These are phyloP conservation scores for Drosophila orena DNA, from an alignment of 1,140 invertebrate genomes.

Conservation along the genomic window DNA sequence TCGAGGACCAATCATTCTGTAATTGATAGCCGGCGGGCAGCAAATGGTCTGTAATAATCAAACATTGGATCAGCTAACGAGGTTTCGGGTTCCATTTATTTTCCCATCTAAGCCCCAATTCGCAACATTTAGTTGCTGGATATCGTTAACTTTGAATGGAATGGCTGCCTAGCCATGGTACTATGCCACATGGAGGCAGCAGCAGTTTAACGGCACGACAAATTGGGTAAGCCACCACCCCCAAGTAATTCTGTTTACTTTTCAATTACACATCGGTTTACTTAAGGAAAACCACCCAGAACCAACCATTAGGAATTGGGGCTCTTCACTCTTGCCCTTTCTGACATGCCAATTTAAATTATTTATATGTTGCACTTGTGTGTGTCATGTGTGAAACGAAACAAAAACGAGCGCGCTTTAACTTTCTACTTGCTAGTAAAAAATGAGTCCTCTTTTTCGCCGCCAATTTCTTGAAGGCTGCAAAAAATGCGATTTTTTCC, in stretches of 20 bases:
- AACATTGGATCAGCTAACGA: conserved; percentile 5
- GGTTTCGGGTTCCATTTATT: conserved; percentile 6
- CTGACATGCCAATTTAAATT: too few relatives aligned
- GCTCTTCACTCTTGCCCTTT: too few relatives aligned
- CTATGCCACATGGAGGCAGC: conserved; percentile 1
- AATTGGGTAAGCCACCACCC: conserved; percentile 1
- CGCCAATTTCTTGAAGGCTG: neutral
- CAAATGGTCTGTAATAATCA: conserved; percentile 9
- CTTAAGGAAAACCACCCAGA: neutral
- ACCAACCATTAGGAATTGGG: neutral
- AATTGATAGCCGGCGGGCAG: conserved; percentile 7
- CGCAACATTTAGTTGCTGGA: conserved; percentile 3
- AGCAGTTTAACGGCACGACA: conserved; percentile 3
- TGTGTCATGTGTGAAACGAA: too few relatives aligned
- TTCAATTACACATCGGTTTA: neutral
- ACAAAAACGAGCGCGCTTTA: too few relatives aligned
- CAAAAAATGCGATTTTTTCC: conserved; percentile 7
- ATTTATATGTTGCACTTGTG: too few relatives aligned
- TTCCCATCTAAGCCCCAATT: conserved; percentile 5
- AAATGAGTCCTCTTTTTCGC: neutral
- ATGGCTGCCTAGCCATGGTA: neutral
- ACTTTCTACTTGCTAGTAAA: neutral
- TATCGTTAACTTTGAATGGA: neutral
- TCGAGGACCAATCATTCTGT: conserved; percentile 11
- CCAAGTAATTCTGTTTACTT: conserved; percentile 1